A percentile compares a stretch with the other conserved stretches of the same genome.
Evolutionary conservation across 2,797 vertebrate genomes (phyloP).

Genomic region (Alectoris magna): DNA sequence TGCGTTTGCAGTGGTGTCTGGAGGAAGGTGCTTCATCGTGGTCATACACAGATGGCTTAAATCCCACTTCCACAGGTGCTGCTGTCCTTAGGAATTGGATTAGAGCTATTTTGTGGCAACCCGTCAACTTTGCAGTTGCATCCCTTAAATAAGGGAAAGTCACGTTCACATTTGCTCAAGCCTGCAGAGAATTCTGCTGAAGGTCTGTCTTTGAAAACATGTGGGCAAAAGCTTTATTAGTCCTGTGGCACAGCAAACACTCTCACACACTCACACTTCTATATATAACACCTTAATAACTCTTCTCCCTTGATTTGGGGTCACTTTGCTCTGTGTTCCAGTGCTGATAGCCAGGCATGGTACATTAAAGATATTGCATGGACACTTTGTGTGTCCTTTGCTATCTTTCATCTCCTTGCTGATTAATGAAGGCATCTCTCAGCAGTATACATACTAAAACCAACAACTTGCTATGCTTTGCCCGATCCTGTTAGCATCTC

Average conservation of each 20-base stretch:
- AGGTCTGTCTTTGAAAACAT: background rate
- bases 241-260: background rate
- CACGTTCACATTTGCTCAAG: background rate
- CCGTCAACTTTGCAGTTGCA: background rate
- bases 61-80: background rate
- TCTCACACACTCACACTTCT: background rate
- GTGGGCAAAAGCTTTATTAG: background rate
- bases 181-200: background rate
- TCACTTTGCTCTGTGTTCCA: background rate
- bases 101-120: background rate
- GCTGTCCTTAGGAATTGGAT: background rate
- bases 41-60: background rate
- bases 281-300: background rate
- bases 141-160: background rate
- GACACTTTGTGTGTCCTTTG: background rate
- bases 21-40: no score
- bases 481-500: background rate
- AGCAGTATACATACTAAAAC: background rate
- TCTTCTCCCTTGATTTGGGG: background rate
- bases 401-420: background rate
- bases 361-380: rapidly evolving
- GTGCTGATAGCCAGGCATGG: background rate
- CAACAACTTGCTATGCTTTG: background rate
- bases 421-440: background rate
- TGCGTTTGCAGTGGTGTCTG: no score